These are phyloP conservation scores for Eptatretus burgeri DNA, from an alignment of 2,113 vertebrate species.

Conservation along the genomic window DNA sequence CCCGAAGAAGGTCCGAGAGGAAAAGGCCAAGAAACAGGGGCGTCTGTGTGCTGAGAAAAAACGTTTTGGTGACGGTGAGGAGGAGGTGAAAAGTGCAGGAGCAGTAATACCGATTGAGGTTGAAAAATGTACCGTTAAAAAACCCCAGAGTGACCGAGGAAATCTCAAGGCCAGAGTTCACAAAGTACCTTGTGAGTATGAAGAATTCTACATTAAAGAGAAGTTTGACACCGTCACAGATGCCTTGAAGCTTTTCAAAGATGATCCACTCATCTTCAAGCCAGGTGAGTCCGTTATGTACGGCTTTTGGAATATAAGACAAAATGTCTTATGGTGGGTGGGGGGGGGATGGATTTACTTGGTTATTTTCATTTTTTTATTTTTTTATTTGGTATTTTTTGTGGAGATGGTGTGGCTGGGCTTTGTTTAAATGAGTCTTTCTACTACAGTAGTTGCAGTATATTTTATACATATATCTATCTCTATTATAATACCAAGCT, in stretches of 20 bases:
- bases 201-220: constrained; percentile 72
- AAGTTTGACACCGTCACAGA: constrained; percentile 48
- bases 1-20: constrained; percentile 42
- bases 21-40: constrained; percentile 30
- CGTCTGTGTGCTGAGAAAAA: constrained; percentile 20
- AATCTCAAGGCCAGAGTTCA: constrained; percentile 30
- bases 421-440: too few species aligned
- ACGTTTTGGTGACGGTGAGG: constrained; percentile 9
- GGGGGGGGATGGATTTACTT: too few species aligned
- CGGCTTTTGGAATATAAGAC: neutral
- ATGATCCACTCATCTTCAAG: constrained; percentile 70
- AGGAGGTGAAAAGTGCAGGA: too few species aligned
- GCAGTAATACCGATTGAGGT: too few species aligned
- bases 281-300: constrained; percentile 34
- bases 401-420: too few species aligned
- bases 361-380: too few species aligned
- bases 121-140: constrained; percentile 15
- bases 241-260: constrained; percentile 61
- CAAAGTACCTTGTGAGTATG: constrained; percentile 16
- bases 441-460: too few species aligned
- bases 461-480: too few species aligned
- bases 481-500: too few species aligned
- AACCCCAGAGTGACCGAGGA: constrained; percentile 14
- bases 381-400: too few species aligned
- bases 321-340: too few species aligned